These are phyloP conservation scores for Accipiter virgatus DNA, from an alignment of 2,113 vertebrate genomes.

Conservation along the genomic window DNA sequence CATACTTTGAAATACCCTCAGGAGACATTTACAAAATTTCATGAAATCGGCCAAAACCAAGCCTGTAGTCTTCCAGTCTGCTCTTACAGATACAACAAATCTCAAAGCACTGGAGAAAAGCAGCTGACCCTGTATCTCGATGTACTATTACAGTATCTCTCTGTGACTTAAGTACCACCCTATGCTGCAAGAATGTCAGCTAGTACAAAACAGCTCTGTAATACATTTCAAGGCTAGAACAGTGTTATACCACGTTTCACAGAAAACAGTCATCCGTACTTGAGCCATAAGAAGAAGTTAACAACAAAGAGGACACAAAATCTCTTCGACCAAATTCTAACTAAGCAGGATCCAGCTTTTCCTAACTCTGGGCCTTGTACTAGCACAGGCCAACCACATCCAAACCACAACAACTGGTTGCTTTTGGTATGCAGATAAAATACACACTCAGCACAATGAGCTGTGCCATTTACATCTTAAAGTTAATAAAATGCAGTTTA, in stretches of 20 bases:
- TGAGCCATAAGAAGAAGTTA: not conserved
- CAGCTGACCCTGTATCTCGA: rapidly evolving
- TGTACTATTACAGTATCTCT: not conserved
- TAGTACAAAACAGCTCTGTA: not conserved
- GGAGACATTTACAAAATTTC: not conserved
- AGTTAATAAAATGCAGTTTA: not conserved
- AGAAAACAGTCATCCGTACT: not conserved
- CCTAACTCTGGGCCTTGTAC: not conserved
- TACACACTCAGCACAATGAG: not conserved
- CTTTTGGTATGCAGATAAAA: not conserved
- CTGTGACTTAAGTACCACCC: not conserved
- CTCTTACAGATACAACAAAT: not conserved
- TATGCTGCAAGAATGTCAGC: not conserved
- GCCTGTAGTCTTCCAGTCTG: not conserved
- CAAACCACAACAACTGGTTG: not conserved
- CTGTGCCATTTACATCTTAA: not conserved
- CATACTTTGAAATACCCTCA: not conserved
- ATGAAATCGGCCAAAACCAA: not conserved
- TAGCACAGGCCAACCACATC: not conserved
- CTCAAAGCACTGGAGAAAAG: not conserved
- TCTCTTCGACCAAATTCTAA: not conserved
- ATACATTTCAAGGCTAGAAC: not conserved
- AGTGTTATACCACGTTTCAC: not conserved
- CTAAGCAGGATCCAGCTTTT: not conserved
- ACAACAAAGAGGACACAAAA: not conserved